These are phyloP conservation scores for Gymnodraco acuticeps DNA, from an alignment of 2,797 vertebrate species.

Conservation along the genomic window DNA sequence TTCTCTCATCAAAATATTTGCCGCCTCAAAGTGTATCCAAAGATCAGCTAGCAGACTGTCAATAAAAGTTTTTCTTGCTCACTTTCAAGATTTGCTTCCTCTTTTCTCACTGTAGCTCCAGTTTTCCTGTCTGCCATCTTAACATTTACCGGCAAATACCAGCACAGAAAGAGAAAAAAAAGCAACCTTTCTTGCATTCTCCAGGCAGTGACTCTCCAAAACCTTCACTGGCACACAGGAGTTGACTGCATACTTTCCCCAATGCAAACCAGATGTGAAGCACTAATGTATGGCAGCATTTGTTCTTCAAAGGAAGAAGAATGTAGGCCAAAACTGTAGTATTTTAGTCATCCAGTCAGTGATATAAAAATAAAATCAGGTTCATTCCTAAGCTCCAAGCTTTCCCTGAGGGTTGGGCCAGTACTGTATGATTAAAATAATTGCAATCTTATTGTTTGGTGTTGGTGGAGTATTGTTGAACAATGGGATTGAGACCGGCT, in stretches of 20 bases:
- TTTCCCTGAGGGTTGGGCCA: conserved; percentile 65
- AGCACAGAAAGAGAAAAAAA: conserved; percentile 60
- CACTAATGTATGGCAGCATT: conserved; percentile 83
- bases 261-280: conserved; percentile 91
- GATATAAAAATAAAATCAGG: conserved; percentile 77
- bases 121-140: conserved; percentile 65
- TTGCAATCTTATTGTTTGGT: conserved; percentile 79
- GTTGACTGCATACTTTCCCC: conserved; percentile 86
- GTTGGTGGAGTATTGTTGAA: conserved; percentile 60
- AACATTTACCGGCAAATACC: conserved; percentile 80
- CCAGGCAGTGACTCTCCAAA: conserved; percentile 79
- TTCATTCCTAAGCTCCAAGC: conserved; percentile 64
- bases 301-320: conserved; percentile 80
- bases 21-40: conserved; percentile 40
- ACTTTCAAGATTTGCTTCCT: conserved; percentile 55
- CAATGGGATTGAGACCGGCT: conserved; percentile 39
- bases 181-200: conserved; percentile 74
- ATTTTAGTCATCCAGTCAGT: conserved; percentile 67
- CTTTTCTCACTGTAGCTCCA: conserved; percentile 53
- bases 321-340: conserved; percentile 80
- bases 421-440: conserved; percentile 74
- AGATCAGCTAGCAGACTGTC: conserved; percentile 41
- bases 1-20: conserved; percentile 44
- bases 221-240: conserved; percentile 83
- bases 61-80: conserved; percentile 25